Conservation (phyloP, 2,113 vertebrate species). For the Entomyzon cyanotis region DNA sequence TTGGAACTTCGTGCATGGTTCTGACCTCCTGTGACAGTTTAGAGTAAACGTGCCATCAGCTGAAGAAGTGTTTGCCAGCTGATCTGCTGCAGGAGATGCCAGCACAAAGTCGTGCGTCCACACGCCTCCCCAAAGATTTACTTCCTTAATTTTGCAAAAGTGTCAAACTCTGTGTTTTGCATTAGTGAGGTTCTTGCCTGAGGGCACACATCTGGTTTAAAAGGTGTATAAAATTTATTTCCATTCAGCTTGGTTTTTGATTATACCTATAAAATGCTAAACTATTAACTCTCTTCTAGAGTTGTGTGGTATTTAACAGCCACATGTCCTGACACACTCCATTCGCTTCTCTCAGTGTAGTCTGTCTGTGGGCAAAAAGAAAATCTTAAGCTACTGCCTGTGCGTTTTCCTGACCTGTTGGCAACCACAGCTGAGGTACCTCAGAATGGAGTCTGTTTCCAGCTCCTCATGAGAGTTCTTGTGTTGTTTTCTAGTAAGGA, state of each 20-base stretch:
- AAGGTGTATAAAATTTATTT: not conserved
- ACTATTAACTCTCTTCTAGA: not conserved
- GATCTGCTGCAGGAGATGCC: not conserved
- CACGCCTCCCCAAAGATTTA: not conserved
- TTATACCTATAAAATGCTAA: not conserved
- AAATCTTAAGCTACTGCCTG: not conserved
- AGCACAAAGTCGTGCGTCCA: not conserved
- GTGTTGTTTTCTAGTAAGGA: not conserved
- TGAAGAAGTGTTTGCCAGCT: not conserved
- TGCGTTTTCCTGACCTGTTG: not conserved
- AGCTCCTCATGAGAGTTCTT: not conserved
- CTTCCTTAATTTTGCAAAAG: not conserved
- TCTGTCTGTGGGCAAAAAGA: not conserved
- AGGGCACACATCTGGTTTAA: accelerated
- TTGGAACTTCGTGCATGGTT: not conserved
- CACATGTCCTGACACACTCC: not conserved
- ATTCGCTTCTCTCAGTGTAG: not conserved
- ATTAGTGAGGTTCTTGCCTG: not conserved
- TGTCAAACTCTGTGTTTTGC: not conserved
- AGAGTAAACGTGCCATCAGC: not conserved
- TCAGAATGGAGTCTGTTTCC: not conserved
- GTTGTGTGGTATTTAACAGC: not conserved
- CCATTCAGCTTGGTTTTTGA: not conserved
- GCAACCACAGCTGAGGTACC: not conserved
- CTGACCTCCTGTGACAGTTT: not conserved